phyloP scores from a whole-genome alignment of 2,113 vertebrate genomes.

The Cyrtonyx montezumae region DNA sequence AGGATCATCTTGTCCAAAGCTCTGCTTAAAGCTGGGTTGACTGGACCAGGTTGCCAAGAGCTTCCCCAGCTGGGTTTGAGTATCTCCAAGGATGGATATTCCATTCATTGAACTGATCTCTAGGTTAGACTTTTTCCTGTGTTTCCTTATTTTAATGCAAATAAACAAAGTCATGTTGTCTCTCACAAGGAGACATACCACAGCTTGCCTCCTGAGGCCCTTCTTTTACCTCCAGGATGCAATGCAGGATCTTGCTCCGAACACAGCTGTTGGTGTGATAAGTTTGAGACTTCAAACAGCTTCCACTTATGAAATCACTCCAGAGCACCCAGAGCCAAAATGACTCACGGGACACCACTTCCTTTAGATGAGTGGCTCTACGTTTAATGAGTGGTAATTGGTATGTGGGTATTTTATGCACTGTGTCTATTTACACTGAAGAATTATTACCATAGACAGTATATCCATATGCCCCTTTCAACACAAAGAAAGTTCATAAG shows the following conservation, averaged over 20 bases:
- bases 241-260: neutral
- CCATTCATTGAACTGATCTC: neutral
- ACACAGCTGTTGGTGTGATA: neutral
- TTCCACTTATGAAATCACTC: neutral
- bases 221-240: neutral
- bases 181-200: neutral
- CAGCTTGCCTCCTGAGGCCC: neutral
- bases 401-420: neutral
- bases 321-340: neutral
- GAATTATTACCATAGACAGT: neutral
- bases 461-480: neutral
- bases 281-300: neutral
- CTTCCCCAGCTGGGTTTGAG: neutral
- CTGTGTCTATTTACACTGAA: neutral
- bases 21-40: neutral
- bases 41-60: neutral
- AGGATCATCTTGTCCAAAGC: neutral
- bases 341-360: accelerated
- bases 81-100: neutral
- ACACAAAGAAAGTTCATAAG: too few species aligned
- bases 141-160: neutral
- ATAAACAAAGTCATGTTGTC: neutral
- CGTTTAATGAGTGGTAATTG: neutral
- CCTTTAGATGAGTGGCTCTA: neutral
- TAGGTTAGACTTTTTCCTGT: neutral